phyloP scores from a whole-genome alignment of 2,797 vertebrate genomes.

The Naso thynnoides region DNA sequence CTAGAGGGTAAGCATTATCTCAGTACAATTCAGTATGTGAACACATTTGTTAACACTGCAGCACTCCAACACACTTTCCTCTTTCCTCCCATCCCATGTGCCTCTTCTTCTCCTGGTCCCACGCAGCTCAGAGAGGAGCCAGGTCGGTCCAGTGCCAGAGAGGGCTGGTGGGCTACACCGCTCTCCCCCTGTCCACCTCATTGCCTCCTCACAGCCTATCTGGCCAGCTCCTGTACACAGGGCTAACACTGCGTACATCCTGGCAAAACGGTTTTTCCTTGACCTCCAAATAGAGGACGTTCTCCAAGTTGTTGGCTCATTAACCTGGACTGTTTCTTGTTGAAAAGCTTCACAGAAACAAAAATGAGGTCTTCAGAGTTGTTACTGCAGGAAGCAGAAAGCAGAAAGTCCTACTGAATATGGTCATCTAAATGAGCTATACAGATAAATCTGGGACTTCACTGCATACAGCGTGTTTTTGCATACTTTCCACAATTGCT shows the following conservation, averaged over 20 bases:
- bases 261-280: slow-evolving; percentile 80
- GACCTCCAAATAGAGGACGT: slow-evolving; percentile 83
- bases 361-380: slow-evolving; percentile 11
- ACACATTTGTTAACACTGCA: slow-evolving; percentile 62
- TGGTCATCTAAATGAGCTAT: neutral
- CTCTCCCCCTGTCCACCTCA: slow-evolving; percentile 68
- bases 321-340: slow-evolving; percentile 49
- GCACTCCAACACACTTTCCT: slow-evolving; percentile 45
- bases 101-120: slow-evolving; percentile 55
- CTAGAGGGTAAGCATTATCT: slow-evolving; percentile 71
- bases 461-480: neutral
- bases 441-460: neutral
- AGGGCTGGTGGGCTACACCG: slow-evolving; percentile 59
- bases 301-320: slow-evolving; percentile 63
- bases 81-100: slow-evolving; percentile 57
- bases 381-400: neutral
- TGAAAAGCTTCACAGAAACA: slow-evolving; percentile 26
- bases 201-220: slow-evolving; percentile 67
- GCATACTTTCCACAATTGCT: neutral
- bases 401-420: neutral
- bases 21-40: slow-evolving; percentile 55
- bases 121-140: slow-evolving; percentile 69
- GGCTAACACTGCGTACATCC: slow-evolving; percentile 66
- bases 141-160: slow-evolving; percentile 72
- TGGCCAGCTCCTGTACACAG: slow-evolving; percentile 57